These are phyloP conservation scores for Brachystomella parvula DNA, from an alignment of 1,140 invertebrate species.

Conservation along the genomic window DNA sequence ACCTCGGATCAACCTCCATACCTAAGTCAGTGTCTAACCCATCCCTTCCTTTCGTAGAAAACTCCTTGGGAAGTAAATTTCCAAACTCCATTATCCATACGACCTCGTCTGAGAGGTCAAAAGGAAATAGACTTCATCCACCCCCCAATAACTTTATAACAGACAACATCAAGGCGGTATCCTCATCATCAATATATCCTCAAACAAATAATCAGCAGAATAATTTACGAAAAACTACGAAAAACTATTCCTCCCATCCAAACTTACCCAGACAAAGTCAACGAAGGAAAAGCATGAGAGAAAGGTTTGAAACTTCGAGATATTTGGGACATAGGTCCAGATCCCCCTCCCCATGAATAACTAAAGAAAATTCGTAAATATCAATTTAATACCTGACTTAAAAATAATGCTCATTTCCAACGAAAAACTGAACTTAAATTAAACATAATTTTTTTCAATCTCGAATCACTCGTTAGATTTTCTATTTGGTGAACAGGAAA, in stretches of 20 bases:
- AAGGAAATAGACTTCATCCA: background rate
- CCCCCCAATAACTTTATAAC: no score
- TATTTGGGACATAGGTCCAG: background rate
- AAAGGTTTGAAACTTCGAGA: background rate
- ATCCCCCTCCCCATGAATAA: background rate
- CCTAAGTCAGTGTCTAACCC: background rate
- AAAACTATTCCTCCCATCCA: background rate
- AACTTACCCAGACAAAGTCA: background rate
- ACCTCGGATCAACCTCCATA: no score
- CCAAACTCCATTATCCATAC: conserved; percentile 1
- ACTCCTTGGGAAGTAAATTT: background rate
- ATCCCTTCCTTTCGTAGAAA: background rate
- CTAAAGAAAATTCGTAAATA: no score
- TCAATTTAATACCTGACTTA: no score
- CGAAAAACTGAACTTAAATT: no score
- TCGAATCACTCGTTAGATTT: no score
- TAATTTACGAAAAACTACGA: background rate
- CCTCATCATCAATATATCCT: background rate
- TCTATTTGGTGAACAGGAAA: no score
- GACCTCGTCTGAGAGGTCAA: background rate
- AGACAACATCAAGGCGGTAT: background rate
- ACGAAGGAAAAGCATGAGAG: background rate
- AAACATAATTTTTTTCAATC: no score
- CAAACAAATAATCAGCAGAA: background rate
- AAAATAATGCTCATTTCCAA: no score